phyloP scores from a whole-genome alignment of 35 echinoderm and acorn worm species.

The Ophiothrix spiculata region DNA sequence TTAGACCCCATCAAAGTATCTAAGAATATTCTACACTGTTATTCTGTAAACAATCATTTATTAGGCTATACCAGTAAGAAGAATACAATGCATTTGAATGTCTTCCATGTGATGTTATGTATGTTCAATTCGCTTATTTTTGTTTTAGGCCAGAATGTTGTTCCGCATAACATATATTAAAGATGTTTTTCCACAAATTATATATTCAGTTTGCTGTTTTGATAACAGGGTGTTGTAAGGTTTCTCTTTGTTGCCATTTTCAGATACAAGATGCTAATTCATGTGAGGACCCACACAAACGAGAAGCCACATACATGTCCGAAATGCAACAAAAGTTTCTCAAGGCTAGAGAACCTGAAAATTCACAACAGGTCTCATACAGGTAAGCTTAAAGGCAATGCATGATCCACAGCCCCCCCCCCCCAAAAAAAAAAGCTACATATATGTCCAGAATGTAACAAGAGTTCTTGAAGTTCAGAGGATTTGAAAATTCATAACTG shows the following conservation, averaged over 20 bases:
- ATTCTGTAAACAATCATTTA: not conserved
- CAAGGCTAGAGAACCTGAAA: constrained; percentile 89
- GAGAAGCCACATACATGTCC: constrained; percentile 94
- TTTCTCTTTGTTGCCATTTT: constrained; percentile 10
- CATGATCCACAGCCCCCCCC: too few relatives aligned
- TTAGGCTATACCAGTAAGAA: too few relatives aligned
- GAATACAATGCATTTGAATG: too few relatives aligned
- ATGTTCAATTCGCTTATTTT: too few relatives aligned
- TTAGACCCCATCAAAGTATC: not conserved
- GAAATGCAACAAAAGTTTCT: constrained; percentile 84
- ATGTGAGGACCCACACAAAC: constrained; percentile 91
- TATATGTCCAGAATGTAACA: too few relatives aligned
- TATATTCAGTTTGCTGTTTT: not conserved
- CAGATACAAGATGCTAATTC: constrained; percentile 98
- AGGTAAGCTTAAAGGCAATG: too few relatives aligned
- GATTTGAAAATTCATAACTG: too few relatives aligned
- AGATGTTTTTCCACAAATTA: not conserved
- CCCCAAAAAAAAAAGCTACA: too few relatives aligned
- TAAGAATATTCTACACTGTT: not conserved
- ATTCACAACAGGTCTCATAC: constrained; percentile 93
- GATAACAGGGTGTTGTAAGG: too few relatives aligned
- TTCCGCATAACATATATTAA: not conserved
- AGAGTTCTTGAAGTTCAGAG: too few relatives aligned
- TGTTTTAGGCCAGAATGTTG: not conserved
- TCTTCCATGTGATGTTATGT: too few relatives aligned